These are phyloP conservation scores for Maniola hyperantus DNA, from an alignment of 2,888 invertebrate species.

Conservation along the genomic window DNA sequence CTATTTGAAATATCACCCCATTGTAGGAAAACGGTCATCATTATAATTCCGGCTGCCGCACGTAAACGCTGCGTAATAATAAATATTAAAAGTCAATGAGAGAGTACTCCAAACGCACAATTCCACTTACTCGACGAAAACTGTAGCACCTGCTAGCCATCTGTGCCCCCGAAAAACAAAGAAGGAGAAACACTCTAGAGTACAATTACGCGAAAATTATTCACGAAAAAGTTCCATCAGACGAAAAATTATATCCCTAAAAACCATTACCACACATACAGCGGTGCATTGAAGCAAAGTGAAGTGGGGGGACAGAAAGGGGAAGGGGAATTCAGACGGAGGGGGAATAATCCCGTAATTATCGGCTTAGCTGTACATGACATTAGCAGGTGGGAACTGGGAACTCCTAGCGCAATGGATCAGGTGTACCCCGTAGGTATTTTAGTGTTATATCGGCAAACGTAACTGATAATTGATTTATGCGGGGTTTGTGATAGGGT, in stretches of 20 bases:
- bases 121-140: conserved; percentile 37
- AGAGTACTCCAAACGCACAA: conserved; percentile 36
- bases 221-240: conserved; percentile 63
- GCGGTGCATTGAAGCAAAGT: conserved; percentile 70
- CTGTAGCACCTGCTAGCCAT: conserved; percentile 40
- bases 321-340: conserved; percentile 50
- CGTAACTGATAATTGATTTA: conserved; percentile 66
- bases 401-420: conserved; percentile 55
- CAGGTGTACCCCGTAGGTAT: conserved; percentile 43
- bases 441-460: conserved; percentile 63
- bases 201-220: conserved; percentile 63
- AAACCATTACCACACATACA: conserved; percentile 76
- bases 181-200: conserved; percentile 45
- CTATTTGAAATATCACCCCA: neutral
- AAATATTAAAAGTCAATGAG: conserved; percentile 31
- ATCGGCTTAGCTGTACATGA: conserved; percentile 80
- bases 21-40: conserved; percentile 9
- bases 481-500: conserved; percentile 50
- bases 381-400: conserved; percentile 75
- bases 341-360: conserved; percentile 77
- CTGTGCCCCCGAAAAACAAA: conserved; percentile 42
- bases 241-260: conserved; percentile 75
- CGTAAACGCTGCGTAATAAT: conserved; percentile 21
- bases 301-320: conserved; percentile 59
- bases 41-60: conserved; percentile 11